Base-by-base conservation (phyloP, 1,140 invertebrate genomes). In the Solen grandis region DNA sequence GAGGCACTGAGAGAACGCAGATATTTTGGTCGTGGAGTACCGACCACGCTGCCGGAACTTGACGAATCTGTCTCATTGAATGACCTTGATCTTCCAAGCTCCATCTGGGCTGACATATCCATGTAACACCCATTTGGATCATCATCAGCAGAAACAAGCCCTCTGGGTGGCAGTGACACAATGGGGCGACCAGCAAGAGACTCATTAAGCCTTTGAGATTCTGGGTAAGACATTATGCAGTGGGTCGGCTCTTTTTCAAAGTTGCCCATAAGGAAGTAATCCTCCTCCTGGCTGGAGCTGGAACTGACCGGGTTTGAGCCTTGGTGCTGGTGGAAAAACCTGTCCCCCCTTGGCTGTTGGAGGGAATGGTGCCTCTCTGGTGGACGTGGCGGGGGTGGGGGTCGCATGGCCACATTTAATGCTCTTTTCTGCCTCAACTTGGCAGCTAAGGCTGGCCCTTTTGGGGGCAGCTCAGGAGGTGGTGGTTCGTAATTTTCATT, bases 401-500 rank as follows among this genome's bases (percentile, higher is more conserved):
- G 65, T 41, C 70, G 46, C 13, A 79, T 33, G n/a, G 29, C 41
- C 29, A 52, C 59, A 66, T 29, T 62, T 31, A 73, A n/a, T n/a
- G n/a, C n/a, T n/a, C n/a, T n/a, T 25, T 46, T 52, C 29, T 63
- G 59, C 54, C 74, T 62, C 25, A 29, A 52, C 59, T 81, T 85
- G 27, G 63, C 85, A 25, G 83, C 70, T 5, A 90, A 78, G 13
- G 72, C 82, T 66, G 88, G 89, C 59, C 89, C 89, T 81, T 90
- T 90, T 25, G 89, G 89, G 16, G 89, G 89, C 16, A 90, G 63
- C 76, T 86, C 85, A 52, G 88, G 89, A 10, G 89, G 88, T 29
- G 84, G 80, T 5, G 84, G 84, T 41, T 81, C 63, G 62, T 66
- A 73, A 27, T 82, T 77, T 38, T 86, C 78, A 81, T 89, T 88